Base-by-base conservation (phyloP, 2,797 vertebrate genomes). In the Catostomus latipinnis region DNA sequence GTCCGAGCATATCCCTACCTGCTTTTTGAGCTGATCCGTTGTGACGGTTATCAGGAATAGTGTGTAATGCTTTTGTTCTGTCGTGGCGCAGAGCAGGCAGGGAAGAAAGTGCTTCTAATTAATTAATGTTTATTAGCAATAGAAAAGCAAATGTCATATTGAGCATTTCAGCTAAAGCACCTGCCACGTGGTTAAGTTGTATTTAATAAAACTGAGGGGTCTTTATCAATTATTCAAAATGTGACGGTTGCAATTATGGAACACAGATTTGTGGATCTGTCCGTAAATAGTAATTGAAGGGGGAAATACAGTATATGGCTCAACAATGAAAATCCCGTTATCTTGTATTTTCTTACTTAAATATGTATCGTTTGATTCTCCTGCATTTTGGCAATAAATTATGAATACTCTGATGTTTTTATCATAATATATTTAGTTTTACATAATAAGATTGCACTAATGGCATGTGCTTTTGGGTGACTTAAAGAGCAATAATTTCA, bases 71-170 rank as follows among this genome's bases (percentile, higher is more conserved):
- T 89, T 90, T 91, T 91, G 88, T 91, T 90, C 86, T 87, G 85
- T 82, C 84, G 79, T 84, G 82, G 74, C 81, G 79, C 78, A 66
- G 73, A 85, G 87, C 87, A 81, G 85, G 34, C 58, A 43, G 34
- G 13, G 61, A 86, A 82, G 78, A 85, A 82, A 88, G 85, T 80
- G 65, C 83, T 88, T 85, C 75, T 91, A 80, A 91, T 91, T 90
- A 88, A 92, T 93, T 92, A 74, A 91, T 90, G 85, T 88, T 89
- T 87, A 85, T 90, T 89, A 89, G 85, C 77, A 84, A 91, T 86
- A 78, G 82, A 87, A 81, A 88, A 89, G 86, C 77, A 86, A 89
- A 88, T 87, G 87, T 87, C 75, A 78, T 82, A 81, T 85, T 82
- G 82, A 92, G 88, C 76, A 76, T 84, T 88, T 89, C 80, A 85